Evolutionary conservation across 2,888 invertebrate genomes (phyloP).

Genomic region (Agrilus cyanescens): DNA sequence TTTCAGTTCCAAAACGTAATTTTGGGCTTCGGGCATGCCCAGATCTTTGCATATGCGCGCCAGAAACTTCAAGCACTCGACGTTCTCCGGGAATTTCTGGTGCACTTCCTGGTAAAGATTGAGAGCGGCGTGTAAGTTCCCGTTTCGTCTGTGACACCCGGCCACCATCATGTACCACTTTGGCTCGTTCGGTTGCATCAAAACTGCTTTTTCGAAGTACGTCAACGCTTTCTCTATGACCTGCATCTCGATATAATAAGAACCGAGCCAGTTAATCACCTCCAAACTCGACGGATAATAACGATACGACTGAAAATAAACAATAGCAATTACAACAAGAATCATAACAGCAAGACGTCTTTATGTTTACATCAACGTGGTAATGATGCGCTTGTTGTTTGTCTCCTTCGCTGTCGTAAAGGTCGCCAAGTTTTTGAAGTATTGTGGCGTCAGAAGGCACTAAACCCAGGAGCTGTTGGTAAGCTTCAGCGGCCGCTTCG

Average conservation of each 20-base stretch:
- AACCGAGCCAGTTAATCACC: slow-evolving; percentile 80
- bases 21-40: slow-evolving; percentile 79
- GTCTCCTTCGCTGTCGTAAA: slow-evolving; percentile 85
- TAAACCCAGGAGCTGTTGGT: slow-evolving; percentile 65
- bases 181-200: slow-evolving; percentile 66
- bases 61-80: slow-evolving; percentile 82
- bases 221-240: slow-evolving; percentile 75
- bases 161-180: slow-evolving; percentile 81
- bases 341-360: not conserved
- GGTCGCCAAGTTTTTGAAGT: slow-evolving; percentile 76
- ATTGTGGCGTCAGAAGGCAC: slow-evolving; percentile 84
- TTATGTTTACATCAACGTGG: slow-evolving; percentile 55
- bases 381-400: slow-evolving; percentile 80
- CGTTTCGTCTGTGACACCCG: slow-evolving; percentile 69
- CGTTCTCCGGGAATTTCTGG: slow-evolving; percentile 83
- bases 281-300: slow-evolving; percentile 60
- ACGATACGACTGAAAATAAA: slow-evolving; percentile 47
- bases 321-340: not conserved
- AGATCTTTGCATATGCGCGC: slow-evolving; percentile 82
- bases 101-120: slow-evolving; percentile 77
- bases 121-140: slow-evolving; percentile 48
- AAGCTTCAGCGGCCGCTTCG: slow-evolving; percentile 53
- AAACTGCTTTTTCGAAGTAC: slow-evolving; percentile 70
- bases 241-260: slow-evolving; percentile 80
- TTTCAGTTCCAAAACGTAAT: slow-evolving; percentile 74